These are phyloP conservation scores for Epiperipatus broadwayi DNA, from an alignment of 2,888 invertebrate species.

Conservation along the genomic window DNA sequence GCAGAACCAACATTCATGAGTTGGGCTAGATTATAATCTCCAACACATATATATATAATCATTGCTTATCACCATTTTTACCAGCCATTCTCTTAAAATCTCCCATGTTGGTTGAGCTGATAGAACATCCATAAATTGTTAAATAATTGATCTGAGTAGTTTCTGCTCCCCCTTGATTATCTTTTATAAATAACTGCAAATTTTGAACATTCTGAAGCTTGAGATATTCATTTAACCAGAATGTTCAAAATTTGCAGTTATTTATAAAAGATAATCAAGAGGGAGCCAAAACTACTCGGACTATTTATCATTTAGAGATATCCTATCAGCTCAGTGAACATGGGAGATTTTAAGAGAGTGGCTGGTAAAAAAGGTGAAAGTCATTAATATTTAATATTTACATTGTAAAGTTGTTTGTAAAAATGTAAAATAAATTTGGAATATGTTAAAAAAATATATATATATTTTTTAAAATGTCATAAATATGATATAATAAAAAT, in stretches of 20 bases:
- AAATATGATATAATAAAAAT: too few relatives aligned
- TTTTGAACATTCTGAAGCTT: constrained; percentile 97
- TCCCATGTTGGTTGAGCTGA: constrained; percentile 82
- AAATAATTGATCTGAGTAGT: constrained; percentile 74
- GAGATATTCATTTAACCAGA: constrained; percentile 94
- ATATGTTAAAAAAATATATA: too few relatives aligned
- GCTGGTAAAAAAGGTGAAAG: too few relatives aligned
- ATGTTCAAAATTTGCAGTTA: constrained; percentile 70
- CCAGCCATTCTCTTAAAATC: constrained; percentile 71
- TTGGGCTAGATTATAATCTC: too few relatives aligned
- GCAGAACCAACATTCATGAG: too few relatives aligned
- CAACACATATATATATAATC: too few relatives aligned
- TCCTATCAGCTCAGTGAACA: constrained; percentile 78
- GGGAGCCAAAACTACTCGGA: constrained; percentile 65
- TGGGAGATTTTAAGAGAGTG: constrained; percentile 76
- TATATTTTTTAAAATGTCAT: too few relatives aligned
- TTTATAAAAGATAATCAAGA: constrained; percentile 47
- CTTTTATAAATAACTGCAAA: constrained; percentile 60
- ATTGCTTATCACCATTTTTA: too few relatives aligned
- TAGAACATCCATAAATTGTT: constrained; percentile 69
- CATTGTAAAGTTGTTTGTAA: too few relatives aligned
- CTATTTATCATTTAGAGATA: constrained; percentile 76
- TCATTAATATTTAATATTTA: too few relatives aligned
- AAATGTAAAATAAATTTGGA: too few relatives aligned
- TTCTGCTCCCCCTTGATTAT: constrained; percentile 44